These are phyloP conservation scores for Hemicordylus capensis DNA, from an alignment of 2,113 vertebrate species.

Conservation along the genomic window DNA sequence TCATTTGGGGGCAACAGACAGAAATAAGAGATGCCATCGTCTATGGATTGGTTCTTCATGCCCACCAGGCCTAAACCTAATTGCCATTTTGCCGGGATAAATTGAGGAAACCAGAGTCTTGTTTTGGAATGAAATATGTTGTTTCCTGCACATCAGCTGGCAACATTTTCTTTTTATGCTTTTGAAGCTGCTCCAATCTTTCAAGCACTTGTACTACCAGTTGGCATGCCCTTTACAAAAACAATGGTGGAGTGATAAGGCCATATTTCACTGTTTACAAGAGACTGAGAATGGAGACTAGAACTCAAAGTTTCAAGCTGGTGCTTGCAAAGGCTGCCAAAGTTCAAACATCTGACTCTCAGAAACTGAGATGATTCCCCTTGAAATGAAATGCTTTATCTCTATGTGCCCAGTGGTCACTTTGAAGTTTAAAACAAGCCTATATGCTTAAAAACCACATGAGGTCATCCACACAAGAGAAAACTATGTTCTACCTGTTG, in stretches of 20 bases:
- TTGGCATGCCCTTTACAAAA: not conserved
- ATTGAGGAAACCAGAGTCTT: not conserved
- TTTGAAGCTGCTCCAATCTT: not conserved
- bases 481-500: too few relatives aligned
- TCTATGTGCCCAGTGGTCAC: not conserved
- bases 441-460: too few relatives aligned
- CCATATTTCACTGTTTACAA: constrained; percentile 10
- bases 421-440: too few relatives aligned
- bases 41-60: too few relatives aligned
- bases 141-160: not conserved
- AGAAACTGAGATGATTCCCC: not conserved
- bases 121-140: not conserved
- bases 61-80: not conserved
- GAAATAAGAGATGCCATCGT: not conserved
- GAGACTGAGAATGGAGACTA: not conserved
- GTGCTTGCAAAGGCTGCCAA: not conserved
- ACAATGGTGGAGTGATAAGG: not conserved
- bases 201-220: not conserved
- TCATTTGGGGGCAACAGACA: too few relatives aligned
- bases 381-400: not conserved
- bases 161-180: not conserved
- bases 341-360: not conserved
- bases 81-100: not conserved
- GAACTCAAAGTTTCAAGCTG: not conserved
- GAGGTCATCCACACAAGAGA: too few relatives aligned